phyloP scores from a whole-genome alignment of 2,113 vertebrate genomes.

The Tachysurus vachellii region DNA sequence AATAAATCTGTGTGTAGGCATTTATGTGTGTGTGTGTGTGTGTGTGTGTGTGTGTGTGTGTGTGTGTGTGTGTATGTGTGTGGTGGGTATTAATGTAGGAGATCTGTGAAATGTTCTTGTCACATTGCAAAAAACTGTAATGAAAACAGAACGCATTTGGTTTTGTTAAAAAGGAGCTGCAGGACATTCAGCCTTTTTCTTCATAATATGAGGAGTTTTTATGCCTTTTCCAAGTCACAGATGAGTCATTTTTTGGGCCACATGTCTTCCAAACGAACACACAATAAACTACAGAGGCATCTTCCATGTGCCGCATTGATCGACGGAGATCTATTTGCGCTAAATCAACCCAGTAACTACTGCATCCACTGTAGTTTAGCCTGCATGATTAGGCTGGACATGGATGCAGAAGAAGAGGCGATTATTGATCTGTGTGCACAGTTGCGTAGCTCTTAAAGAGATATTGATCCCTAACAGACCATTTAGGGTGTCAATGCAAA shows the following conservation, averaged over 20 bases:
- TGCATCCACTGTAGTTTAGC: constrained; percentile 35
- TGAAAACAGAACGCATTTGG: neutral
- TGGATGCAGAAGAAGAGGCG: constrained; percentile 18
- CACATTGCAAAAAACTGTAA: neutral
- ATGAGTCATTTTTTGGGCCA: neutral
- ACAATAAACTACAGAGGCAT: neutral
- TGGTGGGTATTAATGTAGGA: neutral
- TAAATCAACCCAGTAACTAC: constrained; percentile 27
- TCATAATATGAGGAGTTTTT: neutral
- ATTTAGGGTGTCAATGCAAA: constrained; percentile 40
- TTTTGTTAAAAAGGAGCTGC: neutral
- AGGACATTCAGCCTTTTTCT: neutral
- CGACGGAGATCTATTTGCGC: constrained; percentile 21
- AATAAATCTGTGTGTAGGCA: constrained; percentile 17
- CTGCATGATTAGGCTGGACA: constrained; percentile 31
- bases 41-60: neutral
- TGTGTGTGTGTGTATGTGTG: neutral
- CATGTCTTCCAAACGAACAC: neutral
- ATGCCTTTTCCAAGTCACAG: neutral
- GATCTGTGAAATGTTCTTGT: neutral
- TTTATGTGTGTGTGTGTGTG: neutral
- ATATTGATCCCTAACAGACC: constrained; percentile 43
- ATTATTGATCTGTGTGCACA: constrained; percentile 36
- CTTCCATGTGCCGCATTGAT: constrained; percentile 29
- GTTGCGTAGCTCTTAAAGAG: constrained; percentile 21